phyloP scores from a whole-genome alignment of 2,797 vertebrate genomes.

The Jordanella pulchra region DNA sequence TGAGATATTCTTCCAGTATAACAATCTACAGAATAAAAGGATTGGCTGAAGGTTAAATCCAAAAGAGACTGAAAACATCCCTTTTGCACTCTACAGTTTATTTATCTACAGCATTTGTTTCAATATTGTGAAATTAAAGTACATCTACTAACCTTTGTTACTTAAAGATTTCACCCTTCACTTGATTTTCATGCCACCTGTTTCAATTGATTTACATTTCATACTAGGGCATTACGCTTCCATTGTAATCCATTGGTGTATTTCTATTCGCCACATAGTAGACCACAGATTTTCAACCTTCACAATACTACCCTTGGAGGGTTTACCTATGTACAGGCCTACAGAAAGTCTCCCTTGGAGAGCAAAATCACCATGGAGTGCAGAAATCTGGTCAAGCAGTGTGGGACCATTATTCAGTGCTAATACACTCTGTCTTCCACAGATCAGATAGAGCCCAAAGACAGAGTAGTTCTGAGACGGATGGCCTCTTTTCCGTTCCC shows the following conservation, averaged over 20 bases:
- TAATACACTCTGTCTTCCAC: conserved; percentile 78
- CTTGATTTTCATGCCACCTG: conserved; percentile 45
- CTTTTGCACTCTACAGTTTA: conserved; percentile 39
- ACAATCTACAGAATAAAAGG: conserved; percentile 59
- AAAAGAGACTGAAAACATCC: conserved; percentile 40
- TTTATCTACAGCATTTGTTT: conserved; percentile 15
- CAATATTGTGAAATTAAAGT: conserved; percentile 28
- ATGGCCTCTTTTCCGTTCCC: conserved; percentile 70
- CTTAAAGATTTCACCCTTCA: conserved; percentile 48
- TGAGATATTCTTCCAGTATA: conserved; percentile 62
- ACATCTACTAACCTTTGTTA: conserved; percentile 49
- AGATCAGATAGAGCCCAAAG: conserved; percentile 77
- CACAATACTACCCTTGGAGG: conserved; percentile 55
- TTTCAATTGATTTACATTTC: conserved; percentile 65
- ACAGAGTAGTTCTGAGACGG: conserved; percentile 71
- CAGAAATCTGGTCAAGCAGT: conserved; percentile 68
- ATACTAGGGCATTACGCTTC: conserved; percentile 31
- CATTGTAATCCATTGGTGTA: conserved; percentile 33
- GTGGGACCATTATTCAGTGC: conserved; percentile 72
- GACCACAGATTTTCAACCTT: conserved; percentile 38
- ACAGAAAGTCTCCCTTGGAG: conserved; percentile 55
- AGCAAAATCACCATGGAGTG: conserved; percentile 64
- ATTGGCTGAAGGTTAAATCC: conserved; percentile 46
- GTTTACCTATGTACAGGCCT: conserved; percentile 46
- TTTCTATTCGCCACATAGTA: conserved; percentile 37